These are phyloP conservation scores for Nylanderia fulva DNA, from an alignment of 1,140 invertebrate genomes.

Conservation along the genomic window DNA sequence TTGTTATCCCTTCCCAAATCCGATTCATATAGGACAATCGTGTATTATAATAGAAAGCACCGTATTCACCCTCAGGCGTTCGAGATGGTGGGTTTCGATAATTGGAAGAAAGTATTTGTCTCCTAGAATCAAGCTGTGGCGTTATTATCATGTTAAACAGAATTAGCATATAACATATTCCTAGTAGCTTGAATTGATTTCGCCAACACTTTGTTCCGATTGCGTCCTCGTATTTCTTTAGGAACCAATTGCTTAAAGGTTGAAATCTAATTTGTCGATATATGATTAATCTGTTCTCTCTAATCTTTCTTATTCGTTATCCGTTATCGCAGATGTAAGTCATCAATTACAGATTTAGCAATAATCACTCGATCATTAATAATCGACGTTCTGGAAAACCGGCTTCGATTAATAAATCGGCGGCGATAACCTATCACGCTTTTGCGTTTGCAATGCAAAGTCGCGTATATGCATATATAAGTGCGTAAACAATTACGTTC, in stretches of 20 bases:
- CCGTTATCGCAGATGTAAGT: not conserved
- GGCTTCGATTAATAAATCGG: constrained; percentile 44
- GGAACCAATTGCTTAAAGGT: not conserved
- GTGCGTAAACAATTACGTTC: constrained; percentile 49
- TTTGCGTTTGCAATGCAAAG: constrained; percentile 33
- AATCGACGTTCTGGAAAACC: constrained; percentile 13
- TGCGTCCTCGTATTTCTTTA: not conserved
- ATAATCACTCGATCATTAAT: not conserved
- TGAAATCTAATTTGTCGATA: not conserved
- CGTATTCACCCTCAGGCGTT: constrained; percentile 49
- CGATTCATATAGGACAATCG: constrained; percentile 52
- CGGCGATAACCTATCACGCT: not conserved
- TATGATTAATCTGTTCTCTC: not conserved
- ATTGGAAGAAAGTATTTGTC: constrained; percentile 53
- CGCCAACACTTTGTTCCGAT: not conserved
- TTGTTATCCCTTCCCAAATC: constrained; percentile 62
- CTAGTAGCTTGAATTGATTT: not conserved
- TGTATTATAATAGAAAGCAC: constrained; percentile 67
- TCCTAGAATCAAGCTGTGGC: constrained; percentile 28
- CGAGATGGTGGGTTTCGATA: constrained; percentile 57
- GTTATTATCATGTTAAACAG: constrained; percentile 8
- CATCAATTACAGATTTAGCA: constrained; percentile 18
- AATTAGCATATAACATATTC: not conserved
- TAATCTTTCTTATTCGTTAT: not conserved
- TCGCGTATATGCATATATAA: not conserved